phyloP scores from a whole-genome alignment of 2,888 invertebrate species.

The Eubasilissa splendida region DNA sequence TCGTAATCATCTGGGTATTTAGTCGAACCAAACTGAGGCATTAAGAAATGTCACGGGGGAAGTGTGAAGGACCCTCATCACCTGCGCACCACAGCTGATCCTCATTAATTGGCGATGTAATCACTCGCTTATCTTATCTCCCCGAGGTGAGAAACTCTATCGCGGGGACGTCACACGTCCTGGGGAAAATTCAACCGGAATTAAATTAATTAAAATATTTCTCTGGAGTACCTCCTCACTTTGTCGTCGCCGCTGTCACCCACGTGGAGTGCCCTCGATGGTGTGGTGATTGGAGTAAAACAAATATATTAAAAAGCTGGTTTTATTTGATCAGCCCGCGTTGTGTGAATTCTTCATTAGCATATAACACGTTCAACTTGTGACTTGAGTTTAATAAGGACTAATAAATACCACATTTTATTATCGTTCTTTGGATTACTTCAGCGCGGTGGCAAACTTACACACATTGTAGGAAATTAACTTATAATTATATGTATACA shows the following conservation, averaged over 20 bases:
- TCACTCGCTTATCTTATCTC: constrained; percentile 40
- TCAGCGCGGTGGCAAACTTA: not conserved
- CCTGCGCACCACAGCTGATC: constrained; percentile 12
- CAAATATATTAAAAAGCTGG: constrained; percentile 13
- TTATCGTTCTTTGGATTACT: not conserved
- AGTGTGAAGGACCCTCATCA: constrained; percentile 1
- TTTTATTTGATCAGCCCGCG: not conserved
- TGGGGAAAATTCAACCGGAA: constrained; percentile 12
- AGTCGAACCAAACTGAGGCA: not conserved
- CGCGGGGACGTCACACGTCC: too few relatives aligned
- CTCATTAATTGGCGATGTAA: constrained; percentile 43
- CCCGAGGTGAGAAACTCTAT: constrained; percentile 7
- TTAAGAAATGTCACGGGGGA: not conserved
- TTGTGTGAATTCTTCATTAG: constrained; percentile 14
- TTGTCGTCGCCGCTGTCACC: constrained; percentile 22
- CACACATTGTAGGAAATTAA: not conserved
- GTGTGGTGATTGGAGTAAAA: constrained; percentile 5
- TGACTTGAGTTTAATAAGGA: constrained; percentile 3
- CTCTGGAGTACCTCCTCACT: not conserved
- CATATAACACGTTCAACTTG: not conserved
- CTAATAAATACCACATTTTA: not conserved
- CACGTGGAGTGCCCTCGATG: not conserved
- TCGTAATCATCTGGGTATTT: not conserved
- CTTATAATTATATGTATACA: too few relatives aligned
- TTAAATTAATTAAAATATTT: constrained; percentile 21